A percentile compares a stretch with the other conserved stretches of the same genome.
Conservation (phyloP, 2,113 vertebrate species). For the Noturus placidus region DNA sequence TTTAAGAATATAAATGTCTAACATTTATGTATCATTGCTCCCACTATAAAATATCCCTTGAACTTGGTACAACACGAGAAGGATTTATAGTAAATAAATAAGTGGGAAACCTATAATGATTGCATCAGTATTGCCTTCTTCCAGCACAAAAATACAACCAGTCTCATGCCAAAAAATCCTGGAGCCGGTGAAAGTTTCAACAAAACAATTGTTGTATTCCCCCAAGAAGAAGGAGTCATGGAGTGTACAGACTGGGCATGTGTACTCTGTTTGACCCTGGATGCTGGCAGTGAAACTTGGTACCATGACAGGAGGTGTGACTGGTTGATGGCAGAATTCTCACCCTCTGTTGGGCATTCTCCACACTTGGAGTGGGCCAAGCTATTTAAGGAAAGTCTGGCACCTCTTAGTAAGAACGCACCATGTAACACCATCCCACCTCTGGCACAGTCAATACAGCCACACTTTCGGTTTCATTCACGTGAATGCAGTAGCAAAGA, state of each 20-base stretch:
- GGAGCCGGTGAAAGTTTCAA: not conserved
- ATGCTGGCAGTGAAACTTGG: slow-evolving; percentile 26
- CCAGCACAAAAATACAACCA: not conserved
- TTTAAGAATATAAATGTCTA: not conserved
- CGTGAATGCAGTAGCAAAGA: not conserved
- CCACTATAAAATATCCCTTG: not conserved
- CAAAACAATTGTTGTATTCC: not conserved
- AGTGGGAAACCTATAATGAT: not conserved
- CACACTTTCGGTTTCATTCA: not conserved
- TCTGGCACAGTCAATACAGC: not conserved
- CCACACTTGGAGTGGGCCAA: not conserved
- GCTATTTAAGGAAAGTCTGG: slow-evolving; percentile 36
- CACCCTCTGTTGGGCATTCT: slow-evolving; percentile 6
- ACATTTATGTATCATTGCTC: not conserved
- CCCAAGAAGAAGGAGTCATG: not conserved
- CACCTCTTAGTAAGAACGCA: not conserved
- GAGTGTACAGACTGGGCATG: not conserved
- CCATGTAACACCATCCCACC: not conserved
- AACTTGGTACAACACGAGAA: not conserved
- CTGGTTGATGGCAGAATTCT: not conserved
- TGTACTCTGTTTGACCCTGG: slow-evolving; percentile 32
- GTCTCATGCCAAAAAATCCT: not conserved
- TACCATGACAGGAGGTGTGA: slow-evolving; percentile 8
- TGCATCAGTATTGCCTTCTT: not conserved
- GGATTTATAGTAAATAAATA: not conserved